Evolutionary conservation across 2,797 vertebrate genomes (phyloP), one percentile per base, ranked within the genome.

Genomic region (Odontamblyopus rebecca): DNA sequence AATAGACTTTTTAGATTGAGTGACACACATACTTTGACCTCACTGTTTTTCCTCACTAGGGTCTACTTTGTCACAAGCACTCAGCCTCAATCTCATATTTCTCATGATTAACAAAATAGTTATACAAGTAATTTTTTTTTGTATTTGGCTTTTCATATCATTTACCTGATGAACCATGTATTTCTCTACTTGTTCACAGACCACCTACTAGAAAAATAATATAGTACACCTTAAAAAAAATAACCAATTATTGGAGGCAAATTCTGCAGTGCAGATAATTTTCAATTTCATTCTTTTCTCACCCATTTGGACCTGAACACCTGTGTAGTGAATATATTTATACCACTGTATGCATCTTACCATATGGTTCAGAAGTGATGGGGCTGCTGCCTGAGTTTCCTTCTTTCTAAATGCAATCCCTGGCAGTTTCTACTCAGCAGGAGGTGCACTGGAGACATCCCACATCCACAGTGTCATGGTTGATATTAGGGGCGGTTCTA

Each of bases 261-360:
- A 90, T 89, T 83, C 85, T 85, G 79, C 76, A 69, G 77, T 71
- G 84, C 71, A 79, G 77, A 84, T 80, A 65, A 73, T 80, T 85
- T 62, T 86, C 67, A 80, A 86, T 86, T 84, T 88, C 77, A 72
- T 77, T 74, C 41, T 54, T 72, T 65, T 38, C 41, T 61, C 73
- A 85, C 44, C 59, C 82, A 61, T 60, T 38, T 72, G 74, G 77
- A 74, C 73, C 73, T 74, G 67, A 61, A 67, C 74, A 69, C 69
- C 72, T 63, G 68, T 77, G 68, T 76, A 23, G 61, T 65, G 78
- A 75, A 72, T 32, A 41, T 82, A 71, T 84, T 86, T 75, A 82
- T 88, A 68, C 74, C 54, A 67, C 86, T 85, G 77, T 16, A 70
- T 11, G 68, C 76, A 60, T 81, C 85, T 91, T 80, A 81, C 70